These are phyloP conservation scores for Tubiluchus corallicola DNA, from an alignment of 2,888 invertebrate genomes.

Conservation along the genomic window DNA sequence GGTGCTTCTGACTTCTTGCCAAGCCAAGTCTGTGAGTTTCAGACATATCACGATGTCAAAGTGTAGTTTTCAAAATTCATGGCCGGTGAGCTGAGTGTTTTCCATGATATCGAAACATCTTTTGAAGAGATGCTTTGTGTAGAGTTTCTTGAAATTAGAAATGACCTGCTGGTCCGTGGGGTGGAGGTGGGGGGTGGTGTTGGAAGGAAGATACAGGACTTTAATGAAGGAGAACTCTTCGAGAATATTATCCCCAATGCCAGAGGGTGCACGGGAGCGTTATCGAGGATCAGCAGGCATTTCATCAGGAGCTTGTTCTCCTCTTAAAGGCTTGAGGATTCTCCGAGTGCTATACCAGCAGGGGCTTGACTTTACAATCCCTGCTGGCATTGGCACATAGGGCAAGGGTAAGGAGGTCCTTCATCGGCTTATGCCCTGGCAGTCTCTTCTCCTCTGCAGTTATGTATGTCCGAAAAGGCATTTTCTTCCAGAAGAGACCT, in stretches of 20 bases:
- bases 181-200: constrained; percentile 19
- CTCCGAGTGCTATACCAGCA: constrained; percentile 11
- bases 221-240: too few relatives aligned
- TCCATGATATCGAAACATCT: too few relatives aligned
- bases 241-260: too few relatives aligned
- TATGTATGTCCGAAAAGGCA: too few relatives aligned
- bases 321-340: constrained; percentile 9
- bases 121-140: too few relatives aligned
- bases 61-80: constrained; percentile 23
- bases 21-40: constrained; percentile 18
- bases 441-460: too few relatives aligned
- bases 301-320: constrained; percentile 11
- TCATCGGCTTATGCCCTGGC: constrained; percentile 12
- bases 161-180: too few relatives aligned
- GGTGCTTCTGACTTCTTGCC: constrained; percentile 12
- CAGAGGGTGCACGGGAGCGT: constrained; percentile 17
- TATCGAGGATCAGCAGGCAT: constrained; percentile 19
- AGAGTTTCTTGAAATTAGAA: too few relatives aligned
- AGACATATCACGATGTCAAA: constrained; percentile 20
- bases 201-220: constrained; percentile 11
- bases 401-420: constrained; percentile 9
- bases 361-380: constrained; percentile 10
- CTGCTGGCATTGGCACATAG: constrained; percentile 10
- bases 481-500: too few relatives aligned
- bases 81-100: too few relatives aligned